These are phyloP conservation scores for Polydrusus cervinus DNA, from an alignment of 2,888 invertebrate genomes.

Conservation along the genomic window DNA sequence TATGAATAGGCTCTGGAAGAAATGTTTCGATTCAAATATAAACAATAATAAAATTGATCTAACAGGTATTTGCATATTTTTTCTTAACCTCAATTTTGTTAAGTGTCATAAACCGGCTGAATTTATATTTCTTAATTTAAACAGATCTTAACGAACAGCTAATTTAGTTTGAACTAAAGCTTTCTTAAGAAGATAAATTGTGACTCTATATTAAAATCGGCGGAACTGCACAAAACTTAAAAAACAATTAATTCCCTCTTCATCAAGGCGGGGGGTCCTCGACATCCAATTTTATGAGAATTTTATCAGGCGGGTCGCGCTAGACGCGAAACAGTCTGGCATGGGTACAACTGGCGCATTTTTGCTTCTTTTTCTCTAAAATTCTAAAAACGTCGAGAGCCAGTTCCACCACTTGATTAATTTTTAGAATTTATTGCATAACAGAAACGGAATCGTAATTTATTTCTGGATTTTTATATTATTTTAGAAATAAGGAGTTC, in stretches of 20 bases:
- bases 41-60: too few relatives aligned
- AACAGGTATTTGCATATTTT: too few relatives aligned
- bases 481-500: conserved; percentile 42
- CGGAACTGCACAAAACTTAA: conserved; percentile 49
- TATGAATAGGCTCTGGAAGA: too few relatives aligned
- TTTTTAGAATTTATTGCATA: conserved; percentile 67
- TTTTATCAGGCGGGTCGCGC: conserved; percentile 46
- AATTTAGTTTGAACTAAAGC: conserved; percentile 1
- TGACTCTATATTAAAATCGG: conserved; percentile 50
- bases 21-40: too few relatives aligned
- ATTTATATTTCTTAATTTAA: background rate
- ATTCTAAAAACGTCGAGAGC: conserved; percentile 61
- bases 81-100: too few relatives aligned
- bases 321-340: conserved; percentile 60
- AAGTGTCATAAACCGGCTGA: background rate
- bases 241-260: conserved; percentile 53
- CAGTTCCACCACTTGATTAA: conserved; percentile 64
- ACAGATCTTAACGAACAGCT: background rate
- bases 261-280: conserved; percentile 41
- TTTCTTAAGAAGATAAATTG: conserved; percentile 45
- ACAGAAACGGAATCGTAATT: conserved; percentile 63
- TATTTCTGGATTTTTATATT: conserved; percentile 58
- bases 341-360: conserved; percentile 62
- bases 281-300: conserved; percentile 52
- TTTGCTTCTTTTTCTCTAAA: conserved; percentile 63